A percentile compares a stretch with the other conserved stretches of the same genome.
phyloP scores from a whole-genome alignment of 2,888 invertebrate genomes.

The Petrophora chlorosata region DNA sequence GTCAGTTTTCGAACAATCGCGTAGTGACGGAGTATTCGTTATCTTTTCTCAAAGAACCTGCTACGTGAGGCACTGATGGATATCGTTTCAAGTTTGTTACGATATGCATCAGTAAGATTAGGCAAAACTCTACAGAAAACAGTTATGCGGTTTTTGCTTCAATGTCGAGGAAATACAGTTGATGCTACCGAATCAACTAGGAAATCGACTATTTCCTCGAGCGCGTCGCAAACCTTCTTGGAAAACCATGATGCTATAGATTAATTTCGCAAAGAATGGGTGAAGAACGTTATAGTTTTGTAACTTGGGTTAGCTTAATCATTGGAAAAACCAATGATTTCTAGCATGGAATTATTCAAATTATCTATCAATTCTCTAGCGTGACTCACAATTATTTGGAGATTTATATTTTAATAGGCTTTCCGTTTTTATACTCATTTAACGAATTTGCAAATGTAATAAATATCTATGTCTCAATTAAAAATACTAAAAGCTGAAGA shows the following conservation, averaged over 20 bases:
- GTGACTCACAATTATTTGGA: too few species aligned
- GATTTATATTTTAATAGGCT: too few species aligned
- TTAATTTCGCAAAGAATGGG: background rate
- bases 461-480: too few species aligned
- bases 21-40: background rate
- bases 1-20: too few species aligned
- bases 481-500: too few species aligned
- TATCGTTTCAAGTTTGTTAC: constrained; percentile 46
- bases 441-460: too few species aligned
- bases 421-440: too few species aligned
- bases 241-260: background rate
- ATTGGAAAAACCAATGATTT: background rate
- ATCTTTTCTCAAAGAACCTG: background rate
- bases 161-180: too few species aligned
- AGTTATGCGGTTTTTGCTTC: constrained; percentile 8
- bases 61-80: constrained; percentile 35
- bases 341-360: too few species aligned
- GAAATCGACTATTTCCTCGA: constrained; percentile 19
- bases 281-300: background rate
- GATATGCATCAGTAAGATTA: constrained; percentile 21
- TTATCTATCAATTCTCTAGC: too few species aligned
- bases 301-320: background rate
- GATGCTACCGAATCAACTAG: background rate
- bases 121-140: constrained; percentile 39
- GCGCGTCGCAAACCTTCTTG: constrained; percentile 30